Base-by-base conservation (phyloP, 2,113 vertebrate species). In the Charina bottae region DNA sequence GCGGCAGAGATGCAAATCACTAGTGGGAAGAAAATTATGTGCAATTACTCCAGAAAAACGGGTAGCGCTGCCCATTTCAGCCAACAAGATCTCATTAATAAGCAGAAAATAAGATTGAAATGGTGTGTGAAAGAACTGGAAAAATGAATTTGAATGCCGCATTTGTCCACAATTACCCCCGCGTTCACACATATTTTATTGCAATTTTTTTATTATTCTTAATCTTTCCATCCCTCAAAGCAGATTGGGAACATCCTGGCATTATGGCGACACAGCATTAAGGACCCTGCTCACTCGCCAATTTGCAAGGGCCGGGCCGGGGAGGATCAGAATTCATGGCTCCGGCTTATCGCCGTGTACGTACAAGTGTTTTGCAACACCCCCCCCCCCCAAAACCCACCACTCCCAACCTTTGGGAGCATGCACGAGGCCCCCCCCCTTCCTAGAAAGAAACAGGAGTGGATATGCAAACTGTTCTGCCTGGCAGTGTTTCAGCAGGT, bases 91-190 rank as follows among this genome's bases (percentile, higher is more conserved):
- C 98, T 99, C 98, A 99, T 98, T 99, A 99, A 99, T 98, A 99
- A 98, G 99, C 99, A 99, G 99, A 99, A 99, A 99, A 99, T 99
- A 99, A 99, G 99, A 99, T 99, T 99, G 99, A 99, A 99, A 99
- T 99, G 99, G 99, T 99, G 99, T 98, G 98, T 99, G 99, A 99
- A 98, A 98, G 99, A 99, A 99, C 99, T 98, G 99, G 99, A 99
- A 92, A 98, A 99, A 99, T 99, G 98, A 99, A 99, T 99, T 99
- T 99, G 98, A 99, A 99, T 99, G 98, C 99, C 96, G 98, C 99
- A 98, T 99, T 99, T 99, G 99, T 99, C 98, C 98, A 98, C 99
- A 99, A 99, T 99, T 99, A 99, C 98, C 98, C 99, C 98, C 98
- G 98, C 98, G 98, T 99, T 99, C 98, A 99, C 98, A 99, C 98